Evolutionary conservation across 2,113 vertebrate genomes (phyloP), one percentile per base, ranked within the genome.

Genomic region (Lethenteron reissneri): DNA sequence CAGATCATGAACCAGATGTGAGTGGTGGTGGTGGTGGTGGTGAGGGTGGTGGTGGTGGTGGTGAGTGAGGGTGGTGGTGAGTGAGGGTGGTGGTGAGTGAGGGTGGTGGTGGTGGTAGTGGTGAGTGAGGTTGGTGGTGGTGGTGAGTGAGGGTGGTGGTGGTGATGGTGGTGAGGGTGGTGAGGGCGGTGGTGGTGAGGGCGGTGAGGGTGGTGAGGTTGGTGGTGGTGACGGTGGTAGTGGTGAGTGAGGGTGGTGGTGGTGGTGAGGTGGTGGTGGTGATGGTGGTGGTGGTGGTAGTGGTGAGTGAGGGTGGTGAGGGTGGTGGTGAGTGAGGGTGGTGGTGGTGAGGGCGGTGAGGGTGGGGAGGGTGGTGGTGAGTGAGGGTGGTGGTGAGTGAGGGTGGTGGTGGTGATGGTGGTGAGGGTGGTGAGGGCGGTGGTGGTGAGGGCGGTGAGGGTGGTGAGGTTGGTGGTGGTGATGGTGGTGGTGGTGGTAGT

Each of bases 1-100:
- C n/a, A 68, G 64, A 68, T 68, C 15, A 17, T n/a, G 64, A n/a
- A 68, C 64, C 64, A 68, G 64, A 68, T 68, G 64, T 68, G 62
- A 68, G 62, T 68, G 7, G 62, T 68, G 62, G 62, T n/a, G 8
- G 62, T 68, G 7, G 62, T 68, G 62, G 62, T n/a, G 8, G 17
- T 64, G 60, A 14, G 14, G 60, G 17, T 64, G 60, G 17, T 64
- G 60, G 7, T 4, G 3, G 60, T 15, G 17, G 17, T 64, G 60
- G 7, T 4, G 60, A 3, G 3, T 64, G 60, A 14, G 14, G 60
- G 17, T 64, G 60, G 17, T 64, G 60, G 7, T 4, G 3, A n/a
- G n/a, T 62, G 60, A 17, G 60, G 14, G 60, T 15, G 17, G 17
- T 64, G 60, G 7, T 4, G 60, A n/a, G 17, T 19, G 60, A 64